Base-by-base conservation (phyloP, 1,140 invertebrate species). In the Tigriopus japonicus region DNA sequence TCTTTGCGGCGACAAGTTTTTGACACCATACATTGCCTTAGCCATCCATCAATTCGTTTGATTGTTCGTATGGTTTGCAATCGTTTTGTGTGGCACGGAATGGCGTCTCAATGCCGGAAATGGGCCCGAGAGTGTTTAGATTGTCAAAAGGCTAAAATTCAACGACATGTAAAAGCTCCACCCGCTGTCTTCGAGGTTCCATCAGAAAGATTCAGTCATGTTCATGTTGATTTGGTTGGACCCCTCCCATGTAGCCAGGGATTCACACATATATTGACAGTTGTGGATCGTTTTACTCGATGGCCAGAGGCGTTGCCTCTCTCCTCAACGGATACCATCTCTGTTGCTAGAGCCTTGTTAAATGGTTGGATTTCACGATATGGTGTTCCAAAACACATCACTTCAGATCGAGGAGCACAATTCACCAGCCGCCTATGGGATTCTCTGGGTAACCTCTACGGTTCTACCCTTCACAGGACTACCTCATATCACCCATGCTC, bases 351-450 rank as follows among this genome's bases (percentile, higher is more conserved):
- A 21, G 64, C 66, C 10, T 64, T 74, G 13, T 62, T 63, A 19
- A 7, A 59, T 1, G 51, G 45, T 5, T 73, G 69, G 68, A 67
- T 74, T 19, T 43, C 65, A 1, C 63, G 69, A 7, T 75, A 69
- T 62, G 73, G 74, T 6, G 45, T 56, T n/a, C 68, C 67, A 7
- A 24, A 35, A 51, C 9, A 5, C 15, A 68, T 75, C 10, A 74
- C 69, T 0, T 72, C 70, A 0, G 73, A 76, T 60, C 68, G 68
- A 54, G 72, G 72, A 3, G 23, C 62, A 0, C 71, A 72, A 61
- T 75, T 75, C 45, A 65, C 71, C 56, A 66, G 64, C 24, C 12
- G 35, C 55, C 10, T 65, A 67, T 42, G 9, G 21, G 15, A 54
- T 9, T 23, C n/a, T 21, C 12, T 49, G 15, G 45, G 3, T 5